A percentile compares a stretch with the other conserved stretches of the same genome.
phyloP scores from a whole-genome alignment of 2,113 vertebrate genomes.

The Hydrochoerus hydrochaeris region DNA sequence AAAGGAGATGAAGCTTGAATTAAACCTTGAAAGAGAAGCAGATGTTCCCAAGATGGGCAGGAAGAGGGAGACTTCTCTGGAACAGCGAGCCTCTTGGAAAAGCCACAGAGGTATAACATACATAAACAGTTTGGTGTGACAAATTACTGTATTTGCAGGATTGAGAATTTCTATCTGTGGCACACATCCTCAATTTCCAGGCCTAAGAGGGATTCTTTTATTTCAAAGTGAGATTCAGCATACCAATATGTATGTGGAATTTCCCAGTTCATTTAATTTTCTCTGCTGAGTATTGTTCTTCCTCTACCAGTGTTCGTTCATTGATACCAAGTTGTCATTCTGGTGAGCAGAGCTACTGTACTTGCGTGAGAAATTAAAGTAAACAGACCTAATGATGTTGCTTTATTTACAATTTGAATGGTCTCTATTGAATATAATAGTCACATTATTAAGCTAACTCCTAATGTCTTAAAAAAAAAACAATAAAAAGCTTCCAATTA shows the following conservation, averaged over 20 bases:
- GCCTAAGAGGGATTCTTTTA: background rate
- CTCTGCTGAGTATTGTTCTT: constrained; percentile 32
- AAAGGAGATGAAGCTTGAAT: background rate
- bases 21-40: background rate
- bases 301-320: background rate
- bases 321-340: constrained; percentile 41
- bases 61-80: background rate
- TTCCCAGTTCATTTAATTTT: constrained; percentile 52
- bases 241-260: background rate
- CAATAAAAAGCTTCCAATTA: background rate
- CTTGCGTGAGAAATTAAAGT: constrained; percentile 35
- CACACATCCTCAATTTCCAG: background rate
- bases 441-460: constrained; percentile 38
- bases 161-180: background rate
- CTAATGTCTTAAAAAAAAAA: constrained; percentile 39
- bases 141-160: background rate
- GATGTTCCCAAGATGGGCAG: background rate
- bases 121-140: background rate
- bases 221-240: background rate
- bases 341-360: constrained; percentile 44
- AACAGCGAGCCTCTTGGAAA: background rate
- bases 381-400: constrained; percentile 4
- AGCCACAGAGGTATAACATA: background rate
- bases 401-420: constrained; percentile 58
- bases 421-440: constrained; percentile 56